These are phyloP conservation scores for Itoplectis maculator DNA, from an alignment of 2,888 invertebrate species.

Conservation along the genomic window DNA sequence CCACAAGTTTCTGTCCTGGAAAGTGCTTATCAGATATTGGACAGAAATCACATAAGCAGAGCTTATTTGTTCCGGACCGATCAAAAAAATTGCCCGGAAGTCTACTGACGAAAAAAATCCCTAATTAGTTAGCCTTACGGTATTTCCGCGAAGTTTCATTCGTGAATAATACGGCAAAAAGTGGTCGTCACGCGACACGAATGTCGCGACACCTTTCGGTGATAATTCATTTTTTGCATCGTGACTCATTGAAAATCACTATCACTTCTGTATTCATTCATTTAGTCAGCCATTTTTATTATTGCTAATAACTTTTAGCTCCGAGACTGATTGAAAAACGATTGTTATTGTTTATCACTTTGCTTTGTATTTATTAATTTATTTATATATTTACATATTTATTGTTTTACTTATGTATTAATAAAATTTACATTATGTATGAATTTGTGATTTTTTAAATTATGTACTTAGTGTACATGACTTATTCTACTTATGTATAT, in stretches of 20 bases:
- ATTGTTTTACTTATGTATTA: too few relatives aligned
- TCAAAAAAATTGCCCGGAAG: constrained; percentile 87
- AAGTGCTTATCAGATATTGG: constrained; percentile 87
- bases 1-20: constrained; percentile 87
- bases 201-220: neutral
- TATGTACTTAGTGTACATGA: too few relatives aligned
- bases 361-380: constrained; percentile 27
- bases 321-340: constrained; percentile 25
- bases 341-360: neutral
- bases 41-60: constrained; percentile 87
- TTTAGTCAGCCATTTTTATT: neutral
- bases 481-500: too few relatives aligned
- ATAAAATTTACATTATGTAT: neutral
- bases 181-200: neutral
- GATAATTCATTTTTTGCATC: neutral
- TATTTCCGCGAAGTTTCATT: constrained; percentile 9
- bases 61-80: constrained; percentile 88
- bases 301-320: neutral
- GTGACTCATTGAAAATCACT: constrained; percentile 34
- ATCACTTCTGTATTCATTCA: neutral
- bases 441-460: neutral
- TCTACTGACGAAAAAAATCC: constrained; percentile 26
- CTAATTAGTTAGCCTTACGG: neutral
- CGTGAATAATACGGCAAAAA: neutral
- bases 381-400: constrained; percentile 34